phyloP scores from a whole-genome alignment of 2,113 vertebrate genomes.

The Labeo rohita region DNA sequence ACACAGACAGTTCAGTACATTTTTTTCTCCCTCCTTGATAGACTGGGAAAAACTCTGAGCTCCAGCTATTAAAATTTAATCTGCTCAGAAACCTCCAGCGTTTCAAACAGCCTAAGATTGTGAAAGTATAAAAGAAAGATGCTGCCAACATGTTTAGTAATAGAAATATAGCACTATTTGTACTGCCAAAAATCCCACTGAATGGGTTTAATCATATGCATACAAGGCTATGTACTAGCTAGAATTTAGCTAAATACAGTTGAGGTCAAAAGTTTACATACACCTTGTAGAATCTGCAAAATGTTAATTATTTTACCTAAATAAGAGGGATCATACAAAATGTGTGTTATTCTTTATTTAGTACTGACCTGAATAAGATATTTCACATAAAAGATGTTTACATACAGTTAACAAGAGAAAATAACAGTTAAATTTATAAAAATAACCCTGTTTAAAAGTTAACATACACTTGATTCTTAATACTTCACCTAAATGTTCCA shows the following conservation, averaged over 20 bases:
- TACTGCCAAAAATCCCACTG: not conserved
- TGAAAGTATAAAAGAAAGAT: not conserved
- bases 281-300: too few relatives aligned
- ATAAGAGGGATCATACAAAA: too few relatives aligned
- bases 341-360: too few relatives aligned
- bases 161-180: not conserved
- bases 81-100: not conserved
- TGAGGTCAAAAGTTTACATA: too few relatives aligned
- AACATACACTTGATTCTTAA: too few relatives aligned
- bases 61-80: not conserved
- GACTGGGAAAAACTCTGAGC: not conserved
- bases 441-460: too few relatives aligned
- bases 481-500: too few relatives aligned
- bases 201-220: not conserved
- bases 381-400: too few relatives aligned
- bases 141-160: not conserved
- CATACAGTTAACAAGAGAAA: too few relatives aligned
- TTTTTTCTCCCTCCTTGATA: not conserved
- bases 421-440: too few relatives aligned
- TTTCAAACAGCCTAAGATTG: not conserved
- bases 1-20: not conserved
- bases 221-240: not conserved
- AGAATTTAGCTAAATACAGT: not conserved
- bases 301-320: too few relatives aligned
- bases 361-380: too few relatives aligned